These are phyloP conservation scores for Spilosoma lubricipeda DNA, from an alignment of 2,888 invertebrate genomes.

Conservation along the genomic window DNA sequence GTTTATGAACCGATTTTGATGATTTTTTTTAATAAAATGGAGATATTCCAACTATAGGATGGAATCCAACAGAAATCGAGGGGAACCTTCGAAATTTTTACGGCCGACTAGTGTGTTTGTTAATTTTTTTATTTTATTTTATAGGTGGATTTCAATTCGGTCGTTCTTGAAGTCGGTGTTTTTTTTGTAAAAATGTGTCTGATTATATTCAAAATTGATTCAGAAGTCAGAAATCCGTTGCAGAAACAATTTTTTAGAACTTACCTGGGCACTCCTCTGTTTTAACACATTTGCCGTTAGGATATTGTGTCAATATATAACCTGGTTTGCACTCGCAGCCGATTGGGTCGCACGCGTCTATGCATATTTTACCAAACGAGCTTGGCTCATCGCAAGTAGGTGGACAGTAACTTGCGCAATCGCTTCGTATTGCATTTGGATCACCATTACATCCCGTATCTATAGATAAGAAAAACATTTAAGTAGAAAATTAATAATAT, in stretches of 20 bases:
- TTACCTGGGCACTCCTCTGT: conserved; percentile 45
- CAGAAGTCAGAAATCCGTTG: neutral
- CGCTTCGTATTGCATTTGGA: conserved; percentile 7
- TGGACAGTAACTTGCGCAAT: conserved; percentile 15
- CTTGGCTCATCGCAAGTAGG: conserved; percentile 12
- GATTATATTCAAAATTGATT: too few relatives aligned
- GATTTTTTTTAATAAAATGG: too few relatives aligned
- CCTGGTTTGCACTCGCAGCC: conserved; percentile 48
- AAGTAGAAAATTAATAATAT: neutral
- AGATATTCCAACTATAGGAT: too few relatives aligned
- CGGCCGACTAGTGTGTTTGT: too few relatives aligned
- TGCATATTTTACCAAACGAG: neutral
- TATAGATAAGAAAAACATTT: neutral
- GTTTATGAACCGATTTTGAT: too few relatives aligned
- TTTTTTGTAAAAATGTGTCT: too few relatives aligned
- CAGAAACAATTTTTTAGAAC: neutral
- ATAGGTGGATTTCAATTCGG: too few relatives aligned
- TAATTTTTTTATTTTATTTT: too few relatives aligned
- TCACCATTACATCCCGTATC: conserved; percentile 4
- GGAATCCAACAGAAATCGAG: too few relatives aligned
- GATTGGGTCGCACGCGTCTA: conserved; percentile 3
- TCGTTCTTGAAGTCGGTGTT: too few relatives aligned
- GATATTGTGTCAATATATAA: conserved; percentile 34
- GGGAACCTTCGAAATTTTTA: too few relatives aligned
- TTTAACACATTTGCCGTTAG: conserved; percentile 45